Conservation (phyloP, 2,888 invertebrate species). For the Euspilapteryx auroguttella region DNA sequence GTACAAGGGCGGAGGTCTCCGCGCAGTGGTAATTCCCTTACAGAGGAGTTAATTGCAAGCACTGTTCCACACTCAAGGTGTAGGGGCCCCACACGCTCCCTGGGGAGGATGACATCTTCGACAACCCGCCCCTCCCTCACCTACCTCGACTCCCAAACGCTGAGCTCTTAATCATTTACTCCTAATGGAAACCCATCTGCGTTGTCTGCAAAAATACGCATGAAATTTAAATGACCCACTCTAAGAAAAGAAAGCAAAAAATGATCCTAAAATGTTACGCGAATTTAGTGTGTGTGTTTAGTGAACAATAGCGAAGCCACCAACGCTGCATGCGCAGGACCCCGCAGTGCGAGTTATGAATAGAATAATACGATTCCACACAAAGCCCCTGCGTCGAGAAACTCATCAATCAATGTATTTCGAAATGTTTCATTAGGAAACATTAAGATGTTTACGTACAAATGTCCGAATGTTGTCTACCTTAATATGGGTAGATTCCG, state of each 20-base stretch:
- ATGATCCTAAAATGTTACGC: constrained; percentile 35
- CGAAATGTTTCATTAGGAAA: constrained; percentile 60
- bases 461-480: constrained; percentile 41
- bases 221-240: constrained; percentile 51
- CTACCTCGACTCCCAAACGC: constrained; percentile 11
- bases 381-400: constrained; percentile 39
- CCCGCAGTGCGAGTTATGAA: constrained; percentile 50
- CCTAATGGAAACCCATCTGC: constrained; percentile 44
- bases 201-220: constrained; percentile 36
- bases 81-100: constrained; percentile 25
- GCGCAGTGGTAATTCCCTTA: constrained; percentile 40
- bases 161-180: constrained; percentile 50
- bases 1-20: no score
- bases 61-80: constrained; percentile 36
- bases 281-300: constrained; percentile 23
- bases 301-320: constrained; percentile 46
- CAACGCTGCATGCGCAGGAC: constrained; percentile 37
- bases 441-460: constrained; percentile 62
- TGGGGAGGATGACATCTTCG: constrained; percentile 12
- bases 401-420: constrained; percentile 55
- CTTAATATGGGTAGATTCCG: constrained; percentile 37
- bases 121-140: constrained; percentile 9
- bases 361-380: constrained; percentile 45
- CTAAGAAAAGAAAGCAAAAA: constrained; percentile 24
- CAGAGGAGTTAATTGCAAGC: constrained; percentile 54